phyloP scores from a whole-genome alignment of 2,888 invertebrate genomes.

The Lissonota sp. region DNA sequence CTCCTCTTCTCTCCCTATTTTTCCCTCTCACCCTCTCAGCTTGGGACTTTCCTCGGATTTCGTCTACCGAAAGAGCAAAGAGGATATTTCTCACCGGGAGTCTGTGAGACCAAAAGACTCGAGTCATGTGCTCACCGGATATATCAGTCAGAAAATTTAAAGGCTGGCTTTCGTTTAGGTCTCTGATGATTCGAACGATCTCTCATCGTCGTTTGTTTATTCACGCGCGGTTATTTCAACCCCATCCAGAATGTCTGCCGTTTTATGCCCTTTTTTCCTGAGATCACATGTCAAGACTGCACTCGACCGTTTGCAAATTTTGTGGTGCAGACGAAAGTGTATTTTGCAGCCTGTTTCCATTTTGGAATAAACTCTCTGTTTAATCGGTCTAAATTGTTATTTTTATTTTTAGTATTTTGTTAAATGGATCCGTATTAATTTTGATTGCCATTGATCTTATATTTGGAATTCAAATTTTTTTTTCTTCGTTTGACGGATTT shows the following conservation, averaged over 20 bases:
- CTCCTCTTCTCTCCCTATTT: conserved; percentile 41
- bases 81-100: conserved; percentile 17
- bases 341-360: no score
- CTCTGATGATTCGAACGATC: conserved; percentile 25
- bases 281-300: no score
- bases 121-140: conserved; percentile 53
- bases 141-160: conserved; percentile 62
- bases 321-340: no score
- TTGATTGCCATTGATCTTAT: no score
- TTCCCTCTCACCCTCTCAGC: conserved; percentile 20
- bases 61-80: conserved; percentile 54
- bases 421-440: no score
- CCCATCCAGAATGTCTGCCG: not conserved
- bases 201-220: conserved; percentile 50
- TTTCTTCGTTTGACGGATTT: no score
- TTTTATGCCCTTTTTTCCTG: no score
- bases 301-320: no score
- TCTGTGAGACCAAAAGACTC: conserved; percentile 41
- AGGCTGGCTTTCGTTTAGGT: conserved; percentile 49
- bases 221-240: conserved; percentile 22
- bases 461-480: no score
- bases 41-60: conserved; percentile 41
- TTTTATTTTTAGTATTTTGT: no score
- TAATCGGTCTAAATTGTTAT: no score
- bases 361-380: no score